Percentiles rank a stretch among this genome's conserved stretches.
These are phyloP conservation scores for Phaethornis superciliosus DNA, from an alignment of 2,113 vertebrate genomes.

Conservation along the genomic window DNA sequence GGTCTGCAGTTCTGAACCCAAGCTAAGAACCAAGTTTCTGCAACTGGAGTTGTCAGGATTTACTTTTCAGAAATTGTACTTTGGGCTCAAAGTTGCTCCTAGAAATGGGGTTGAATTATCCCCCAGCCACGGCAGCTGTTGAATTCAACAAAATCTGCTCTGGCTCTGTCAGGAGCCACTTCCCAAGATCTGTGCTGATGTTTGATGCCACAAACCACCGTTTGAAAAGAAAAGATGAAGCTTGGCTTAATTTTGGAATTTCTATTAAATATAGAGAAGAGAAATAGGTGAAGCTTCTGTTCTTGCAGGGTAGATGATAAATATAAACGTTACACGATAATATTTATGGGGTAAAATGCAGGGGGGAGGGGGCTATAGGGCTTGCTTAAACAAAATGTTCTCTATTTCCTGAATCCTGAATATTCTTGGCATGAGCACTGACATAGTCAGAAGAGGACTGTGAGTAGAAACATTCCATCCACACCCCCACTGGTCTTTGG, in stretches of 20 bases:
- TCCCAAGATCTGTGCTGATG: rapidly evolving
- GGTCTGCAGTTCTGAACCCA: rapidly evolving
- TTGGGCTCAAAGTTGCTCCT: background rate
- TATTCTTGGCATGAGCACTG: background rate
- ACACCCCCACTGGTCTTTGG: rapidly evolving
- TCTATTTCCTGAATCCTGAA: background rate
- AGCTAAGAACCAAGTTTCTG: background rate
- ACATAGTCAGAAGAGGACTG: rapidly evolving
- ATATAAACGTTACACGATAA: rapidly evolving
- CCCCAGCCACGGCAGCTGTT: rapidly evolving
- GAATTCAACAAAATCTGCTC: background rate
- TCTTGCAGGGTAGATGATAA: background rate
- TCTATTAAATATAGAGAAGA: background rate
- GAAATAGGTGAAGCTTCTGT: background rate
- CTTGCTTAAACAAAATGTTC: background rate
- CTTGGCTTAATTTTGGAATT: background rate
- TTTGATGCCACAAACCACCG: rapidly evolving
- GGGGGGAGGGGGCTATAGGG: background rate
- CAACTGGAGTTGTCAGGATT: rapidly evolving
- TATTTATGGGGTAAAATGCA: background rate
- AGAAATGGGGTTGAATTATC: rapidly evolving
- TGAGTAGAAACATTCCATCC: rapidly evolving
- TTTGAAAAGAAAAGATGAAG: background rate
- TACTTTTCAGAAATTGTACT: background rate
- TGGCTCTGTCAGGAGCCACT: background rate